These are phyloP conservation scores for Camptogramma bilineatum DNA, from an alignment of 2,888 invertebrate genomes.

Conservation along the genomic window DNA sequence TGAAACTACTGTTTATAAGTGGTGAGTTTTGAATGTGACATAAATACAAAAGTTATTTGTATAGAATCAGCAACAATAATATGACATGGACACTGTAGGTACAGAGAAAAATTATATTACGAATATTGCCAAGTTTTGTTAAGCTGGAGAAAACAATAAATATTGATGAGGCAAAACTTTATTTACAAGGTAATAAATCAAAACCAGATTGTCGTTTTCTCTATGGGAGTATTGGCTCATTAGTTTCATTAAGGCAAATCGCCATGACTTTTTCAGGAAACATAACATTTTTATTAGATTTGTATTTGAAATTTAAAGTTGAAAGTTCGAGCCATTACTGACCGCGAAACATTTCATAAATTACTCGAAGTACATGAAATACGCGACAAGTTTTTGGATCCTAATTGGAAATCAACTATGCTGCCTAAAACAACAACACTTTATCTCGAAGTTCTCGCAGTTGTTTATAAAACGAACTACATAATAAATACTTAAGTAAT, in stretches of 20 bases:
- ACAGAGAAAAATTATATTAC: not conserved
- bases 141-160: slow-evolving; percentile 7
- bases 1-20: not conserved
- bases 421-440: slow-evolving; percentile 58
- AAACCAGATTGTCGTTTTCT: slow-evolving; percentile 8
- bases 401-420: slow-evolving; percentile 73
- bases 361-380: slow-evolving; percentile 65
- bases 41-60: too few relatives aligned
- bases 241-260: not conserved
- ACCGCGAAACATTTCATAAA: slow-evolving; percentile 63
- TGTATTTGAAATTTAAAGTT: slow-evolving; percentile 29
- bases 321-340: slow-evolving; percentile 58
- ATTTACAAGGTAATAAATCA: slow-evolving; percentile 45
- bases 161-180: slow-evolving; percentile 16
- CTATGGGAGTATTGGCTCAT: not conserved
- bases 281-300: too few relatives aligned
- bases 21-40: too few relatives aligned
- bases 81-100: not conserved
- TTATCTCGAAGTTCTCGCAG: slow-evolving; percentile 53
- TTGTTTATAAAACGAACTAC: slow-evolving; percentile 47
- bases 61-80: too few relatives aligned
- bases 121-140: not conserved
- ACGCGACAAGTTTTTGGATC: slow-evolving; percentile 65
- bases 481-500: slow-evolving; percentile 14
- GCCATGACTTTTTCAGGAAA: too few relatives aligned